These are phyloP conservation scores for Drosophila greeni DNA, from an alignment of 2,888 invertebrate genomes.

Conservation along the genomic window DNA sequence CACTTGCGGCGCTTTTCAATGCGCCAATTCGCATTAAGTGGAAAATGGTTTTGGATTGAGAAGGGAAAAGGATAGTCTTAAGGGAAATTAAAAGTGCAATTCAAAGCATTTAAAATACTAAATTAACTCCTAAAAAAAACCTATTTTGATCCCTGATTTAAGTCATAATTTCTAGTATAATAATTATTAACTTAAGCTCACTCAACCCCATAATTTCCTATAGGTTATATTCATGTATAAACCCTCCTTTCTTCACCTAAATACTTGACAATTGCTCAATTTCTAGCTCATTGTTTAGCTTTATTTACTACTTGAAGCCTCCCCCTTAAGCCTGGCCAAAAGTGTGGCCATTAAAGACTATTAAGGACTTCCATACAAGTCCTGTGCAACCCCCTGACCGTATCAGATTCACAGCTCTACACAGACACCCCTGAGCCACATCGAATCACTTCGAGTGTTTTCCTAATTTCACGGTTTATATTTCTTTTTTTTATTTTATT, in stretches of 20 bases:
- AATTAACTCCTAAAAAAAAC: too few relatives aligned
- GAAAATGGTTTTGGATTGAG: background rate
- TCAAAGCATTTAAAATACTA: too few relatives aligned
- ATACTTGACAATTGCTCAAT: conserved; percentile 29
- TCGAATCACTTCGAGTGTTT: conserved; percentile 74
- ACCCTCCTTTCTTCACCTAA: background rate
- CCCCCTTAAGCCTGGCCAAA: conserved; percentile 38
- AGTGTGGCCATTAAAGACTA: conserved; percentile 56
- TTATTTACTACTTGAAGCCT: conserved; percentile 5
- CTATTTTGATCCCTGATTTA: background rate
- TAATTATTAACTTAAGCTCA: background rate
- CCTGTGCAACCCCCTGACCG: conserved; percentile 20
- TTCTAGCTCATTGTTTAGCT: conserved; percentile 8
- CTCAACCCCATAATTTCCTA: background rate
- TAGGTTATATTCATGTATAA: background rate
- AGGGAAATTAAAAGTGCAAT: background rate
- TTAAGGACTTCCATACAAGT: conserved; percentile 52
- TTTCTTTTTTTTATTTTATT: conserved; percentile 40
- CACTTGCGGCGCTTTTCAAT: conserved; percentile 36
- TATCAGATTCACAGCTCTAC: background rate
- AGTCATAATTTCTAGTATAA: background rate
- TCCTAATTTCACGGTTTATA: conserved; percentile 69
- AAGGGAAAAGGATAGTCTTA: background rate
- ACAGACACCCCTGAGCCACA: conserved; percentile 33
- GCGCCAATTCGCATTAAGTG: conserved; percentile 8